These are phyloP conservation scores for Paradoxurus hermaphroditus DNA, from an alignment of 2,113 vertebrate species.

Conservation along the genomic window DNA sequence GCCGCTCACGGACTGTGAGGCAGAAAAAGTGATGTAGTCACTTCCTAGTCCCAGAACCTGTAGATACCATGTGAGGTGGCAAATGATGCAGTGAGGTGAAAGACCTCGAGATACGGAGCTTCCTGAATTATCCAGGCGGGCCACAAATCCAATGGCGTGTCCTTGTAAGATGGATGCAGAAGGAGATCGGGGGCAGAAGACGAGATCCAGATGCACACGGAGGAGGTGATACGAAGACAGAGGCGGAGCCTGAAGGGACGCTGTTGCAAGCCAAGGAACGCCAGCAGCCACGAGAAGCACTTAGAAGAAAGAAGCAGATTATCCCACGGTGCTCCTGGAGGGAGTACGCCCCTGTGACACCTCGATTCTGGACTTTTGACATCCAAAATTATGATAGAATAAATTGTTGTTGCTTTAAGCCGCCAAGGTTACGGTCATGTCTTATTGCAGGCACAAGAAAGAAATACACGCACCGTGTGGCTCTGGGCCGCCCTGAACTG, in stretches of 20 bases:
- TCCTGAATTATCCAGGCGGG: background rate
- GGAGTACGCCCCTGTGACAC: background rate
- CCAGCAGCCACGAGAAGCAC: background rate
- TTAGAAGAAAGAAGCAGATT: background rate
- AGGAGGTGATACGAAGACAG: background rate
- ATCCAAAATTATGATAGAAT: background rate
- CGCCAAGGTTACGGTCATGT: background rate
- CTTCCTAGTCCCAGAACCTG: background rate
- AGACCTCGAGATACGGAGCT: background rate
- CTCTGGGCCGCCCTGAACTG: background rate
- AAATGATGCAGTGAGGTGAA: background rate
- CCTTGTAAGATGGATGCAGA: background rate
- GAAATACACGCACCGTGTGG: background rate
- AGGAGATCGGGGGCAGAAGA: background rate
- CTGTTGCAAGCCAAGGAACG: background rate
- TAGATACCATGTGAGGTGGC: background rate
- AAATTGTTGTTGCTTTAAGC: background rate
- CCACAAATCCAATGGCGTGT: background rate
- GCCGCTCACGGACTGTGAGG: background rate
- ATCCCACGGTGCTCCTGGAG: background rate
- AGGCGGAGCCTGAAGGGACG: background rate
- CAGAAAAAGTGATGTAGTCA: background rate
- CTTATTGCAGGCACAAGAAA: background rate
- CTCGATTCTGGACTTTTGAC: background rate
- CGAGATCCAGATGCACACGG: background rate